Percentiles rank a stretch among this genome's conserved stretches.
phyloP scores from a whole-genome alignment of 1,140 invertebrate genomes.

The Lepidotrigona ventralis region DNA sequence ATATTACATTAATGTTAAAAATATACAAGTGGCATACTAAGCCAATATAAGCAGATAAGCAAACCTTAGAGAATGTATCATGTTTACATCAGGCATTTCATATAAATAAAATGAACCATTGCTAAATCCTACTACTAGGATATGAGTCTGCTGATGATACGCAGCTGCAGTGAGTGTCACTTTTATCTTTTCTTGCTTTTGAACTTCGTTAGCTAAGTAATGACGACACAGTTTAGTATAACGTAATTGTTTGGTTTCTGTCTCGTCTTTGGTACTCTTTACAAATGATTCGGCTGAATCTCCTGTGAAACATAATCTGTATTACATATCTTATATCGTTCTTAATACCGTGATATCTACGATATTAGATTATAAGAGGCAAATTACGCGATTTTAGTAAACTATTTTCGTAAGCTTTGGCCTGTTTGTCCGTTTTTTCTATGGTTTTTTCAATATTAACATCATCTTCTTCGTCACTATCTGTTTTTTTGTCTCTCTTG shows the following conservation, averaged over 20 bases:
- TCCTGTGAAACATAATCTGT: constrained; percentile 22
- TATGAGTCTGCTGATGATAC: constrained; percentile 88
- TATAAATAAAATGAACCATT: constrained; percentile 94
- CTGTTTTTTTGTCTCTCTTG: constrained; percentile 77
- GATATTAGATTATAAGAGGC: neutral
- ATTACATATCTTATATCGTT: neutral
- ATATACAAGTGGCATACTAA: neutral
- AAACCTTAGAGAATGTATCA: constrained; percentile 93
- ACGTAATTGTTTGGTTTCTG: constrained; percentile 80
- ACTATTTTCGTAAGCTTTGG: constrained; percentile 1
- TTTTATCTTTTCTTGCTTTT: constrained; percentile 81
- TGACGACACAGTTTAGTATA: constrained; percentile 87
- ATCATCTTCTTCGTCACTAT: constrained; percentile 79
- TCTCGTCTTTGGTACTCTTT: neutral
- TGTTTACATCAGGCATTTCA: constrained; percentile 94
- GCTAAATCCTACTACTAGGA: constrained; percentile 88
- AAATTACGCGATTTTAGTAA: constrained; percentile 34
- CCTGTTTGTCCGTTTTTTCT: constrained; percentile 67
- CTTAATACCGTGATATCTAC: neutral
- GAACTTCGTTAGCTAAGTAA: constrained; percentile 86
- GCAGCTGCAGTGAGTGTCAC: constrained; percentile 87
- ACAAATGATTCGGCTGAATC: constrained; percentile 1
- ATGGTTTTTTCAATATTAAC: constrained; percentile 75
- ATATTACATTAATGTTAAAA: constrained; percentile 15
- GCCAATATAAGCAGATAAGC: neutral